These are phyloP conservation scores for Drosophila nigromelanica DNA, from an alignment of 1,140 invertebrate genomes.

Conservation along the genomic window DNA sequence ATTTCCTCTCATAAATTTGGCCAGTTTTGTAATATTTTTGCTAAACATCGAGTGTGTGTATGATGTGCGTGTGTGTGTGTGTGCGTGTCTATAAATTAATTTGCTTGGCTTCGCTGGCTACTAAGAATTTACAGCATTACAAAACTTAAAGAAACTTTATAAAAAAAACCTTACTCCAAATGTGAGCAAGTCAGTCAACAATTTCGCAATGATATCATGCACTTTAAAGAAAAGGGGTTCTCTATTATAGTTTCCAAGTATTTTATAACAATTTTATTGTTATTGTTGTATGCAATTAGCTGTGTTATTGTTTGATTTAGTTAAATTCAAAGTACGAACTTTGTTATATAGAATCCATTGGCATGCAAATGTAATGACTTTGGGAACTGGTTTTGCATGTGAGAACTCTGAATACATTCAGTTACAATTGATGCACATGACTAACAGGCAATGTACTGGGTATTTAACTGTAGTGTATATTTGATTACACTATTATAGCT, in stretches of 20 bases:
- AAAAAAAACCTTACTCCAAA: slow-evolving; percentile 13
- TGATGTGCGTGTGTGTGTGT: background rate
- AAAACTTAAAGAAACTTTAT: slow-evolving; percentile 22
- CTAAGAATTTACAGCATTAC: slow-evolving; percentile 42
- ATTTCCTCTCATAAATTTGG: slow-evolving; percentile 73
- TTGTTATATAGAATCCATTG: slow-evolving; percentile 42
- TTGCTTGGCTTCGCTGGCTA: slow-evolving; percentile 44
- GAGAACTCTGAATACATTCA: slow-evolving; percentile 1
- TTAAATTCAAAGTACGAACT: slow-evolving; percentile 36
- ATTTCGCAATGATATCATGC: slow-evolving; percentile 64
- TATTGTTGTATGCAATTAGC: slow-evolving; percentile 56
- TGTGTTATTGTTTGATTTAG: slow-evolving; percentile 53
- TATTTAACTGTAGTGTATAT: background rate
- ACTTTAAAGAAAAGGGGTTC: background rate
- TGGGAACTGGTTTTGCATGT: slow-evolving; percentile 33
- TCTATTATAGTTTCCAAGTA: slow-evolving; percentile 1
- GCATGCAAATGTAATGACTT: slow-evolving; percentile 43
- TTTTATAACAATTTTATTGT: slow-evolving; percentile 24
- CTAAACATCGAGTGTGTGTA: background rate
- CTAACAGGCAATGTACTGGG: slow-evolving; percentile 7
- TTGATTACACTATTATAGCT: slow-evolving; percentile 6
- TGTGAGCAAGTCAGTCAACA: slow-evolving; percentile 24
- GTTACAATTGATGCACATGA: slow-evolving; percentile 12
- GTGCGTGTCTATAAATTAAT: slow-evolving; percentile 42
- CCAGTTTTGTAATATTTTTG: slow-evolving; percentile 71